phyloP scores from a whole-genome alignment of 64 coral and sea anemone genomes.

The Stichodactyla helianthus region DNA sequence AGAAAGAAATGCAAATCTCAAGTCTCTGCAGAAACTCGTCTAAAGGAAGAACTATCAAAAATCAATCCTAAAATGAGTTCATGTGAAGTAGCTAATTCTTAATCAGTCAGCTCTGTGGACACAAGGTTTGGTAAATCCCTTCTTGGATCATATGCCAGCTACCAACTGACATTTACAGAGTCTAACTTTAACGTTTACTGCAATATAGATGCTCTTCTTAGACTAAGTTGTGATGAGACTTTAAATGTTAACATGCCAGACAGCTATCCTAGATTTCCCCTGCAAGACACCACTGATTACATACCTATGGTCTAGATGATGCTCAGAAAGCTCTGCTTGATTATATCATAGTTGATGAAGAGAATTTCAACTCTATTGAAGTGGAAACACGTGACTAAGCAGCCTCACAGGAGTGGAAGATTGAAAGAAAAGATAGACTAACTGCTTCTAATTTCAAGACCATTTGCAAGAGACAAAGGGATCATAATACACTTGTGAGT shows the following conservation, averaged over 20 bases:
- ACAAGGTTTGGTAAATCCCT: conserved; percentile 20
- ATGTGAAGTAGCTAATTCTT: conserved; percentile 14
- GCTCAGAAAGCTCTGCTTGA: conserved; percentile 8
- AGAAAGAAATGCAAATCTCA: neutral
- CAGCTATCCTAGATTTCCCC: too few relatives aligned
- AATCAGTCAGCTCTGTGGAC: neutral
- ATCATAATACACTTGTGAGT: too few relatives aligned
- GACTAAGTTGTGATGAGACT: too few relatives aligned
- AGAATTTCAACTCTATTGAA: conserved; percentile 1
- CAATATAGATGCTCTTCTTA: neutral
- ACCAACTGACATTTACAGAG: neutral
- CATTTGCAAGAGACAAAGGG: too few relatives aligned
- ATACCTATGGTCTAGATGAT: neutral
- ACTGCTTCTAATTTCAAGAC: too few relatives aligned
- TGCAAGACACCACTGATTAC: too few relatives aligned
- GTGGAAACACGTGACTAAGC: neutral
- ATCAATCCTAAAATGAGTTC: conserved; percentile 1
- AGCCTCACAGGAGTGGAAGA: conserved; percentile 16
- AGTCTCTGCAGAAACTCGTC: neutral
- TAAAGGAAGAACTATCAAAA: neutral
- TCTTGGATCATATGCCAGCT: neutral
- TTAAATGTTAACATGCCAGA: too few relatives aligned
- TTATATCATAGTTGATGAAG: conserved; percentile 15
- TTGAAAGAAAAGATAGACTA: too few relatives aligned
- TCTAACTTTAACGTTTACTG: neutral